phyloP scores from a whole-genome alignment of 2,113 vertebrate genomes.

The Neotoma lepida region DNA sequence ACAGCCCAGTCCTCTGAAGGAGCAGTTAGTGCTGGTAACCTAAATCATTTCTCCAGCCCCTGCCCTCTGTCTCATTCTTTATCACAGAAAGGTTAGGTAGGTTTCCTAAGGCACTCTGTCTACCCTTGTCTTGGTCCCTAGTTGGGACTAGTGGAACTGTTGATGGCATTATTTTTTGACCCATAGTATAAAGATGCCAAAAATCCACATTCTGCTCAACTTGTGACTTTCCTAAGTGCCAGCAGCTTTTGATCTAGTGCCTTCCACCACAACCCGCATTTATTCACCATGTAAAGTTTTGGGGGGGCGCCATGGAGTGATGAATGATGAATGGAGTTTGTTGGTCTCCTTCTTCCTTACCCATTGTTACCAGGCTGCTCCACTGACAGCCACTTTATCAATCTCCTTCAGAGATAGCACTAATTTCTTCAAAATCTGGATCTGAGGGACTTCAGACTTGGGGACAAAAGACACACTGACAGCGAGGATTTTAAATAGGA shows the following conservation, averaged over 20 bases:
- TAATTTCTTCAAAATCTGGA: not conserved
- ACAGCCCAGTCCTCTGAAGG: not conserved
- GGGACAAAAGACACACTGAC: not conserved
- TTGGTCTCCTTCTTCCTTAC: not conserved
- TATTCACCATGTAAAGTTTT: not conserved
- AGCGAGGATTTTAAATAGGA: not conserved
- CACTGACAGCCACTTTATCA: not conserved
- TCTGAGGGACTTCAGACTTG: constrained; percentile 8
- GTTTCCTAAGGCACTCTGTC: not conserved
- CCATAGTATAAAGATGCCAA: not conserved
- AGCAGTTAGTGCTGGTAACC: not conserved
- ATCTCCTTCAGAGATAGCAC: not conserved
- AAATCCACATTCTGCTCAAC: not conserved
- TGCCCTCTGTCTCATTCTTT: not conserved
- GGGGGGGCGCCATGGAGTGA: no score
- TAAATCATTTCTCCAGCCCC: not conserved
- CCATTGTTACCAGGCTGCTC: not conserved
- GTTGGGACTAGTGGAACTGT: not conserved
- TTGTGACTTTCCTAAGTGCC: not conserved
- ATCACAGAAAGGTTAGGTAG: not conserved
- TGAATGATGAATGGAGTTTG: not conserved
- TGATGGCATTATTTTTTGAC: not conserved
- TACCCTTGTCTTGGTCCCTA: not conserved
- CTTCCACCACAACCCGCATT: not conserved
- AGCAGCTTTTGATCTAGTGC: not conserved